Base-by-base conservation (phyloP, 2,113 vertebrate genomes). In the Elachura formosa region DNA sequence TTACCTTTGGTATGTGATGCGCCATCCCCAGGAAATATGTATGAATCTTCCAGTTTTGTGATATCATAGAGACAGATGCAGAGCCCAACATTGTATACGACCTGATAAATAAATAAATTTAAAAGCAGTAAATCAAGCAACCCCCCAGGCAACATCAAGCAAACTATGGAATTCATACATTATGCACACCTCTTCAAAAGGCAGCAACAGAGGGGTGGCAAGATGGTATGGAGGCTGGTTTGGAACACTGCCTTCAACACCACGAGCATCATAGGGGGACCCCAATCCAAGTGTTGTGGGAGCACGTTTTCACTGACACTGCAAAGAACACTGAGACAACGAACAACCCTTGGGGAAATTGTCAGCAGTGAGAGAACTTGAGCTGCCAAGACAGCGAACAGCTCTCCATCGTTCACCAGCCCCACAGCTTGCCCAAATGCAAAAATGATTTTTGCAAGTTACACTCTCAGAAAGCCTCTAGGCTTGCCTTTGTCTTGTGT, bases 41-140 rank as follows among this genome's bases (percentile, higher is more conserved):
- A 99, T 1, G 99, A 99, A 14, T 99, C 99, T 46, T 99, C 99
- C 96, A 99, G 97, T 94, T 99, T 99, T 46, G 98, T 99, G 96
- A 99, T 98, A 96, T 99, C 99, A 48, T 98, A 99, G 58, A 99
- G 94, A 78, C 99, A 99, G 97, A 99, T 98, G 89, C 99, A 99
- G 77, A 99, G 98, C 21, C 99, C 99, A 1, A 99, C 98, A 1
- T 98, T 99, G 97, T 98, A 99, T 12, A 99, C 99, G 1, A 99
- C 99, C 99, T 99, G 95, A 25, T 36, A 74, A 55, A 63, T 25
- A 12, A 31, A 40, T 28, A 34, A 13, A 33, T 5, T 13, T 13
- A 59, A 88, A 34, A 84, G n/a, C 85, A 84, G 4, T 38, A 78
- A 56, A 80, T 51, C 15, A 59, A 75, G 33, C 46, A 89, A 72